A percentile compares a stretch with the other conserved stretches of the same genome.
Evolutionary conservation across 2,888 invertebrate genomes (phyloP).

Genomic region (Synergus umbraculus): DNA sequence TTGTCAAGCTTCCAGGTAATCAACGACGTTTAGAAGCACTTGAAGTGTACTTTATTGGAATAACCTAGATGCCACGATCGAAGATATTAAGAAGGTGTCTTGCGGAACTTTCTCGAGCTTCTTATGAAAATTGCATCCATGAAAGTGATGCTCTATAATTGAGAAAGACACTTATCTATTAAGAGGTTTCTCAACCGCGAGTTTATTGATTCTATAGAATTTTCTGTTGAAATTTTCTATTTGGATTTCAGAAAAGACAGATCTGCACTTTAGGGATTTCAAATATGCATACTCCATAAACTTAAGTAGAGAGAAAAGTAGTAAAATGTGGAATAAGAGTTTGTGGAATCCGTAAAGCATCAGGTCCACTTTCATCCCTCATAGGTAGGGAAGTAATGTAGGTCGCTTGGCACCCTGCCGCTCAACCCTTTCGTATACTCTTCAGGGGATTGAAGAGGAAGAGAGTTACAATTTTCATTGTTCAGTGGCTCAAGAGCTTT

Average conservation of each 20-base stretch:
- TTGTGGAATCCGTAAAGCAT: slow-evolving; percentile 6
- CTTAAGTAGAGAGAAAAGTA: neutral
- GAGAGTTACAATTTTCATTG: slow-evolving; percentile 12
- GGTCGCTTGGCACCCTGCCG: slow-evolving; percentile 6
- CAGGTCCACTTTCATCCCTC: neutral
- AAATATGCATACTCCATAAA: slow-evolving; percentile 1
- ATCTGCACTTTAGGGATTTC: neutral
- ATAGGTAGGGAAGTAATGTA: slow-evolving; percentile 22
- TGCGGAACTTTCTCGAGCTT: slow-evolving; percentile 36
- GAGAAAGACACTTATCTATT: neutral
- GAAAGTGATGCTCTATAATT: slow-evolving; percentile 31
- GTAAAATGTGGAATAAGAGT: slow-evolving; percentile 18
- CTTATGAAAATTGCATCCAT: slow-evolving; percentile 29
- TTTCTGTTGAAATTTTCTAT: too few species aligned
- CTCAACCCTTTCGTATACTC: neutral
- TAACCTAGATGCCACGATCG: slow-evolving; percentile 68
- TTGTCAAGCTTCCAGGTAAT: slow-evolving; percentile 58
- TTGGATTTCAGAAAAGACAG: slow-evolving; percentile 6
- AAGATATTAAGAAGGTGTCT: slow-evolving; percentile 51
- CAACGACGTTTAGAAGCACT: slow-evolving; percentile 70
- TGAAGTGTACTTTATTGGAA: slow-evolving; percentile 70
- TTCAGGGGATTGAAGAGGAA: neutral
- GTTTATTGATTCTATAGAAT: neutral
- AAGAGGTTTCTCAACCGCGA: neutral
- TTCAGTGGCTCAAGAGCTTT: neutral